These are phyloP conservation scores for Botia almorhae DNA, from an alignment of 2,797 vertebrate species.

Conservation along the genomic window DNA sequence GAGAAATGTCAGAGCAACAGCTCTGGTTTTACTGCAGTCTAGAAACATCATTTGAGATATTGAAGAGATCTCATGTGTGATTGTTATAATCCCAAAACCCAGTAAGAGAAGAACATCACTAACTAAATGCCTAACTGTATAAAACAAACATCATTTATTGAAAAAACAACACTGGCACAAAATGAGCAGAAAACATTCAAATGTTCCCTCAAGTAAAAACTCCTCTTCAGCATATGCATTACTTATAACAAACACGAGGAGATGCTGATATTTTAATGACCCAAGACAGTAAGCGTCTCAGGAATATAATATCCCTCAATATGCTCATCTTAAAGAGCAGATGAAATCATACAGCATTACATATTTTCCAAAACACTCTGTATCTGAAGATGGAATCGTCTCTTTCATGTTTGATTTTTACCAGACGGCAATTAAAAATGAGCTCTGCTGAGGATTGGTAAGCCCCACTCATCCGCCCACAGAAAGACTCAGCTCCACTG, in stretches of 20 bases:
- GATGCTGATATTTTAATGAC: conserved; percentile 38
- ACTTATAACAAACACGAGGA: conserved; percentile 44
- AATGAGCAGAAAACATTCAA: conserved; percentile 21
- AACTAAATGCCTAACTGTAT: neutral
- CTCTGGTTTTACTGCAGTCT: neutral
- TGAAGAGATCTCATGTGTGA: neutral
- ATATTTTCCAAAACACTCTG: conserved; percentile 49
- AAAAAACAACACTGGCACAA: conserved; percentile 24
- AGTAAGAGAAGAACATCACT: neutral
- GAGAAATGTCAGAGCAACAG: no score
- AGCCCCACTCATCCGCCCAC: conserved; percentile 64
- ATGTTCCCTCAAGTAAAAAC: conserved; percentile 40
- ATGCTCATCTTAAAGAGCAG: conserved; percentile 37
- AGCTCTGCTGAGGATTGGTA: conserved; percentile 63
- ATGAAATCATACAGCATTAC: conserved; percentile 48
- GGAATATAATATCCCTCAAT: conserved; percentile 43
- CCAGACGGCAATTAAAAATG: conserved; percentile 66
- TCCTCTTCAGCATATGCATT: conserved; percentile 25
- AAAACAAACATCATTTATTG: neutral
- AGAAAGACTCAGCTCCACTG: conserved; percentile 49
- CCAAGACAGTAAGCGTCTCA: conserved; percentile 46
- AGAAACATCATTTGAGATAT: neutral
- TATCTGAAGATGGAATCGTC: conserved; percentile 56
- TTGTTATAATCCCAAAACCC: neutral
- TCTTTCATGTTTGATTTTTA: conserved; percentile 68